Evolutionary conservation across 2,888 invertebrate genomes (phyloP).

Genomic region (Mythimna vitellina): DNA sequence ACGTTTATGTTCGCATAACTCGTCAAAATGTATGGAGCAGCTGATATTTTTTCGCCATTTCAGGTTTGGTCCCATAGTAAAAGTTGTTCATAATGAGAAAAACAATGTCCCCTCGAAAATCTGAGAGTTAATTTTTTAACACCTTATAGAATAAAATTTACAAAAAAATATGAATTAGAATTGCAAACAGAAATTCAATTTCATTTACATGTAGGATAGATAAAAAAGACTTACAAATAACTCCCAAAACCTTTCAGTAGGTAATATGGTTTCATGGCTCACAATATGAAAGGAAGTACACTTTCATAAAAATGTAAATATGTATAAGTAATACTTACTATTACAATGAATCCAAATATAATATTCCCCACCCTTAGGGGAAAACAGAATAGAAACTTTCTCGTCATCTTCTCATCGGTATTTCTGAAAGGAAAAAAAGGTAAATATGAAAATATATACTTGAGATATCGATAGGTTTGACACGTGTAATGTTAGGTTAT

Average conservation of each 20-base stretch:
- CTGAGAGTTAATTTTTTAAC: too few species aligned
- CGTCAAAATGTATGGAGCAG: too few species aligned
- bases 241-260: not conserved
- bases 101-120: too few species aligned
- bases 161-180: too few species aligned
- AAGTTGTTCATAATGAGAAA: too few species aligned
- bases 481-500: not conserved
- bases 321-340: slow-evolving; percentile 78
- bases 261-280: not conserved
- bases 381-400: slow-evolving; percentile 88
- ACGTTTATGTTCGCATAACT: too few species aligned
- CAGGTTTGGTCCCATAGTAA: too few species aligned
- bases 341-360: slow-evolving; percentile 85
- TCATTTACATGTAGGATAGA: not conserved
- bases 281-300: slow-evolving; percentile 2
- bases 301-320: slow-evolving; percentile 35
- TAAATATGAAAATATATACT: slow-evolving; percentile 14
- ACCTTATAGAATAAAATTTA: too few species aligned
- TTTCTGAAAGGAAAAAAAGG: slow-evolving; percentile 73
- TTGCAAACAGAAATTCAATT: not conserved
- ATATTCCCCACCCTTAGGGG: slow-evolving; percentile 86
- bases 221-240: not conserved
- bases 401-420: slow-evolving; percentile 84
- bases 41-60: too few species aligned
- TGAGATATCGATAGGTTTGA: not conserved